phyloP scores from a whole-genome alignment of 2,888 invertebrate species.

The Drosophila paranaensis region DNA sequence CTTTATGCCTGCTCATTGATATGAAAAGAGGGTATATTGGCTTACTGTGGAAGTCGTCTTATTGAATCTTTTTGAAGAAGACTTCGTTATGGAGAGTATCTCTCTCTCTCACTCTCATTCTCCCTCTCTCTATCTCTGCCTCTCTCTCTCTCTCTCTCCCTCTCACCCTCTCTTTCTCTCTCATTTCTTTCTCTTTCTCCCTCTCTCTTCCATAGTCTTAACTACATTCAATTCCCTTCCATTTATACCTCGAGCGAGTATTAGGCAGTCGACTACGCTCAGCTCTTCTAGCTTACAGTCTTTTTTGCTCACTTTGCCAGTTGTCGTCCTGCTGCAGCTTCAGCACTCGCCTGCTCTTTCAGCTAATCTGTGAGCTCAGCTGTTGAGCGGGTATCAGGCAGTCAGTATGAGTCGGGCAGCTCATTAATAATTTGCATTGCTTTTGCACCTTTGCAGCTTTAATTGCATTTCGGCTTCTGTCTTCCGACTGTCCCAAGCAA shows the following conservation, averaged over 20 bases:
- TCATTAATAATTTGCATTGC: conserved; percentile 39
- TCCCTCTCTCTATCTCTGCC: no score
- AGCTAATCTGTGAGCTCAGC: no score
- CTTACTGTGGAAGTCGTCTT: no score
- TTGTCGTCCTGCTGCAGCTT: background rate
- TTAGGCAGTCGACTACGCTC: background rate
- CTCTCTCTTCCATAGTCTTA: no score
- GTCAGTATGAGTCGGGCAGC: background rate
- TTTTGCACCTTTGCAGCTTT: conserved; percentile 34
- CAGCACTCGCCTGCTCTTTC: background rate
- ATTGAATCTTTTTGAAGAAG: no score
- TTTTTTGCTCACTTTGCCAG: background rate
- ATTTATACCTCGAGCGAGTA: background rate
- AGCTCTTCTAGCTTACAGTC: background rate
- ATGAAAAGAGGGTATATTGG: background rate
- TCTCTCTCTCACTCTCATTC: no score
- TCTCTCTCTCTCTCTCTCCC: background rate
- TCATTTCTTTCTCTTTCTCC: no score
- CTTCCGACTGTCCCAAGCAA: conserved; percentile 17
- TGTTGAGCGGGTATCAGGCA: background rate
- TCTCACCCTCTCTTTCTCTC: background rate
- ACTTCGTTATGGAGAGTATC: no score
- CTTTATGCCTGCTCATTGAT: background rate
- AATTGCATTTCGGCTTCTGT: conserved; percentile 57
- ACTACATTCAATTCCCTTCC: no score